Evolutionary conservation across 2,888 invertebrate species (phyloP), one percentile per base, ranked within the genome.

Genomic region (Melanophora roralis): DNA sequence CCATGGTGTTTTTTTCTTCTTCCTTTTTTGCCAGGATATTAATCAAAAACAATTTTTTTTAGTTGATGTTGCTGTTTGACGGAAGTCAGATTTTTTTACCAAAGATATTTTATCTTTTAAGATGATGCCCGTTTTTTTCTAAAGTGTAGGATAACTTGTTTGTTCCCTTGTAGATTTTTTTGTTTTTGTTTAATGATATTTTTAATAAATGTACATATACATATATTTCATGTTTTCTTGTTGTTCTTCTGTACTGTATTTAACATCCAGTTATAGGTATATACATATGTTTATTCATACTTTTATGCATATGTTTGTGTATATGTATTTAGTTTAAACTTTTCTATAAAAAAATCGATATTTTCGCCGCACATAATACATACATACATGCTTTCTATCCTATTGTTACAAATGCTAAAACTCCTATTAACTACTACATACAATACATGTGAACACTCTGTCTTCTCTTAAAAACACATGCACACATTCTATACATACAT

Each of bases 281-380:
- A 34, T 43, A 11, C 38, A 16, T 36, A 19, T 21, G 23, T 16
- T 6, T 51, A 14, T 27, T 14, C 12, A 57, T 38, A 36, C 45
- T 16, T 38, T 21, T 12, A 7, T 12, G 34, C 11, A 60, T 19
- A 23, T 11, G 11, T 21, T 38, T 27, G 8, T 32, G n/a, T 1
- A 0, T 34, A 7, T 8, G 2, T 53, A 34, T 14, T 16, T 16
- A 14, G 6, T 7, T 27, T 23, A 55, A 64, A 64, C 55, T 57
- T 38, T 65, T 65, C 55, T 65, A 27, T 65, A 47, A 11, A 16
- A 34, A 67, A 74, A 74, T 59, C 74, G 74, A 74, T 73, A 55
- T 62, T 64, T 64, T 64, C 49, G 32, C 21, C 51, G 23, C 60
- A 60, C 43, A 64, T 47, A 55, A 62, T 71, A 60, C 43, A 64